Conservation (phyloP, 2,888 invertebrate species). For the Coecobrya sp. region DNA sequence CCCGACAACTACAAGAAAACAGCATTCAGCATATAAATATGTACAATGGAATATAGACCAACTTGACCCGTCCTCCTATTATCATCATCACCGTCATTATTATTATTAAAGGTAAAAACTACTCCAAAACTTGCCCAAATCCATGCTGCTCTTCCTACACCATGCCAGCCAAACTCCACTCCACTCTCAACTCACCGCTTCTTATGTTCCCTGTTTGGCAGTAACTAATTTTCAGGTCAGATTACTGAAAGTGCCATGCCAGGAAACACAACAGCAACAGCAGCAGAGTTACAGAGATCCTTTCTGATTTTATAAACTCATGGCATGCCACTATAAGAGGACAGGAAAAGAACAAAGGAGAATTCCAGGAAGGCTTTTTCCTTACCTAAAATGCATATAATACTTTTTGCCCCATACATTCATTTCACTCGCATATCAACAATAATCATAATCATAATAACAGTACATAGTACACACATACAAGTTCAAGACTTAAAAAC, state of each 20-base stretch:
- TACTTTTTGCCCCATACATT: constrained; percentile 10
- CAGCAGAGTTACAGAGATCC: constrained; percentile 10
- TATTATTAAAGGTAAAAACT: constrained; percentile 59
- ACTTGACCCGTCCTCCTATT: not conserved
- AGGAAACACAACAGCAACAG: constrained; percentile 37
- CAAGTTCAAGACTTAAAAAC: not conserved
- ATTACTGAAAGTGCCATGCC: constrained; percentile 74
- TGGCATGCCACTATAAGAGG: not conserved
- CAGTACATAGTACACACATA: not conserved
- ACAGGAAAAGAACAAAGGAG: constrained; percentile 63
- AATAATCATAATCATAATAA: constrained; percentile 69
- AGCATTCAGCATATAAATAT: not conserved
- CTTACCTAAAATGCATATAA: constrained; percentile 21
- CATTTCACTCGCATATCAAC: constrained; percentile 2
- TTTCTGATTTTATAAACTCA: constrained; percentile 41
- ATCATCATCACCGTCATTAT: constrained; percentile 16
- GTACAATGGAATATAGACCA: not conserved
- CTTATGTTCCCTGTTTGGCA: constrained; percentile 51
- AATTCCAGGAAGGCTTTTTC: constrained; percentile 75
- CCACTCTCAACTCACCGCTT: constrained; percentile 25
- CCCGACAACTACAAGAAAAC: not conserved
- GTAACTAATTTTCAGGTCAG: constrained; percentile 79
- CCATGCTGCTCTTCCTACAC: not conserved
- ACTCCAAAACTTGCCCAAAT: not conserved
- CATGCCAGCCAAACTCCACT: not conserved